Evolutionary conservation across 2,113 vertebrate genomes (phyloP).

Genomic region (Porphyrio hochstetteri): DNA sequence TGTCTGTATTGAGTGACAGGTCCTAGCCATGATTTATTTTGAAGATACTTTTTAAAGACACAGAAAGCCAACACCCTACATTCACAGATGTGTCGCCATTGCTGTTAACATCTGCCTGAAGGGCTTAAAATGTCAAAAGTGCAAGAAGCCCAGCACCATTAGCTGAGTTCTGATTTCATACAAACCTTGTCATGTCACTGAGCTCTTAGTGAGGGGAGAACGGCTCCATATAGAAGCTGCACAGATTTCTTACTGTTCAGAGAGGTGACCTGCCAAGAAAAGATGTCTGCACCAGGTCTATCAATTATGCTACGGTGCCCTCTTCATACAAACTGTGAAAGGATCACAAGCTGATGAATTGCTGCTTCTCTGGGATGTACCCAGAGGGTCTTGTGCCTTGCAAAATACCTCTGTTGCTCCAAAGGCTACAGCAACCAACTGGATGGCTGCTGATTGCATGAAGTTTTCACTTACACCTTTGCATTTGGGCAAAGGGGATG

Average conservation of each 20-base stretch:
- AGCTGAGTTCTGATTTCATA: neutral
- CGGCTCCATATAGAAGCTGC: neutral
- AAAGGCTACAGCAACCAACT: rapidly evolving
- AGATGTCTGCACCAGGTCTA: neutral
- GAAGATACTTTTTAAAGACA: neutral
- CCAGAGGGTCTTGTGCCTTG: neutral
- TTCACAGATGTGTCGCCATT: neutral
- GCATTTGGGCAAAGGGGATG: neutral
- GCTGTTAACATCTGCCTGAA: neutral
- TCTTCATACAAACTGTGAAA: neutral
- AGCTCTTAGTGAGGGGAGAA: neutral
- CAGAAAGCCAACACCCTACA: neutral
- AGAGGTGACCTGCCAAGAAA: neutral
- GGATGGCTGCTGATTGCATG: neutral
- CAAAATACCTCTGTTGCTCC: neutral
- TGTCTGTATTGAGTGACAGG: neutral
- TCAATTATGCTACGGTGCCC: neutral
- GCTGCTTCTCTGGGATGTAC: neutral
- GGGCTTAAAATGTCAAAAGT: neutral
- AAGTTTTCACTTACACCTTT: neutral
- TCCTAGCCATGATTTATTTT: neutral
- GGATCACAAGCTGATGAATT: neutral
- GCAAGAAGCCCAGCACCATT: neutral
- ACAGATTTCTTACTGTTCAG: neutral
- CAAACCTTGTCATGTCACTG: neutral